Evolutionary conservation across 35 echinoderm and acorn worm species (phyloP).

Genomic region (Lytechinus variegatus): DNA sequence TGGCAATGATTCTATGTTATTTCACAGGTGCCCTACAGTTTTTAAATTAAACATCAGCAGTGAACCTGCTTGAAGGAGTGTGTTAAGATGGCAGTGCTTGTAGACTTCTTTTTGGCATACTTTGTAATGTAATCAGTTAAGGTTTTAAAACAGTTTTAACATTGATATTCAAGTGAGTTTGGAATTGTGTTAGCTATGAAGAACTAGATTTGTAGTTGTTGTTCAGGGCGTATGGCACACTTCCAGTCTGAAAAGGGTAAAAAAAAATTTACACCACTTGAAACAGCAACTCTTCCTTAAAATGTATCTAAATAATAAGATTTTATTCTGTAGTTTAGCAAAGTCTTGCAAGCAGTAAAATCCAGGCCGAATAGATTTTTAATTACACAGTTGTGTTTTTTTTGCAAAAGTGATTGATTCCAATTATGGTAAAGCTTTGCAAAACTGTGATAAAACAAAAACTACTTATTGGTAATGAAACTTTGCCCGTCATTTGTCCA

Average conservation of each 20-base stretch:
- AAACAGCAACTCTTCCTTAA: no score
- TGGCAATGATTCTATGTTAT: constrained; percentile 35
- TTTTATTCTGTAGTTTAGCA: no score
- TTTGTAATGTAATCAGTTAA: constrained; percentile 39
- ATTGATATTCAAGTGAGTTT: not conserved
- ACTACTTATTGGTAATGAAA: constrained; percentile 31
- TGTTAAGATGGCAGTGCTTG: constrained; percentile 7
- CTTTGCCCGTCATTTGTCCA: not conserved
- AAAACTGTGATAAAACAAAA: constrained; percentile 35
- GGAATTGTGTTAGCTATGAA: constrained; percentile 32
- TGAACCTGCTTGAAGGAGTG: constrained; percentile 24
- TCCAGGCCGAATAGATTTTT: no score
- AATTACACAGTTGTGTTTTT: no score
- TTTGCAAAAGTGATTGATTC: constrained; percentile 14
- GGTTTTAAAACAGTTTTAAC: constrained; percentile 29
- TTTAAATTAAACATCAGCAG: constrained; percentile 34
- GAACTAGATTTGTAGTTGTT: constrained; percentile 33
- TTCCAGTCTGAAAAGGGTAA: constrained; percentile 9
- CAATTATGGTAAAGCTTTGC: not conserved
- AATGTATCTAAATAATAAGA: no score
- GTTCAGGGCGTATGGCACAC: constrained; percentile 30
- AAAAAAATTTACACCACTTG: constrained; percentile 16
- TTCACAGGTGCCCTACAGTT: no score
- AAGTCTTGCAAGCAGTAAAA: no score
- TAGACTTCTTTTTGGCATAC: constrained; percentile 34